Percentiles rank a stretch among this genome's conserved stretches.
phyloP scores from a whole-genome alignment of 2,888 invertebrate genomes.

The Phortica okadai region DNA sequence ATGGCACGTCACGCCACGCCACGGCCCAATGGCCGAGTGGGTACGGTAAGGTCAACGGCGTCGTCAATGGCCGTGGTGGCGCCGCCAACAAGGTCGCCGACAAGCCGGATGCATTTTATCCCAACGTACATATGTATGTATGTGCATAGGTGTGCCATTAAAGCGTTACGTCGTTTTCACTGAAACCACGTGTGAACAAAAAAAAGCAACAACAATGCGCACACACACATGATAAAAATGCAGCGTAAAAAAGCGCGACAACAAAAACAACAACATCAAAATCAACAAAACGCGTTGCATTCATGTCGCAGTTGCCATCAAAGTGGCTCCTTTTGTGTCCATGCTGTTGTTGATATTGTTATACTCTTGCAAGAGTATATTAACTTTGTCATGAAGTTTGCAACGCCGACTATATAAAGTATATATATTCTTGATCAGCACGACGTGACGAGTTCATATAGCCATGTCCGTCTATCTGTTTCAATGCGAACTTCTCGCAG shows the following conservation, averaged over 20 bases:
- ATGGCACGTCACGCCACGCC: neutral
- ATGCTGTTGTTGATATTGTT: neutral
- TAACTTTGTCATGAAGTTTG: no score
- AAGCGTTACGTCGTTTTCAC: neutral
- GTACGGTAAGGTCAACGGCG: neutral
- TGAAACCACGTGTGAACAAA: neutral
- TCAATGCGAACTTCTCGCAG: no score
- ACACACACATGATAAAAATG: neutral
- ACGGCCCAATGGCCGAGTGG: neutral
- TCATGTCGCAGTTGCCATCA: constrained; percentile 3
- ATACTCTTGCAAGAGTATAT: no score
- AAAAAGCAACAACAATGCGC: neutral
- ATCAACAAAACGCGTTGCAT: constrained; percentile 18
- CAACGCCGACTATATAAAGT: no score
- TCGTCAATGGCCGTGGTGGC: no score
- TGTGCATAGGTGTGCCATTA: neutral
- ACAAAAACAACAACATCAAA: constrained; percentile 11
- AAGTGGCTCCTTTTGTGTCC: neutral
- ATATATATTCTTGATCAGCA: no score
- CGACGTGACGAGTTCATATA: no score
- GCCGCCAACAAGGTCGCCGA: neutral
- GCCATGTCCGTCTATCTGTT: no score
- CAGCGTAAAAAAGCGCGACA: neutral
- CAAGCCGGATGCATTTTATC: neutral
- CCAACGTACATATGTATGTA: neutral